Conservation (phyloP, 1,140 invertebrate species). For the Paraescarpia echinospica region DNA sequence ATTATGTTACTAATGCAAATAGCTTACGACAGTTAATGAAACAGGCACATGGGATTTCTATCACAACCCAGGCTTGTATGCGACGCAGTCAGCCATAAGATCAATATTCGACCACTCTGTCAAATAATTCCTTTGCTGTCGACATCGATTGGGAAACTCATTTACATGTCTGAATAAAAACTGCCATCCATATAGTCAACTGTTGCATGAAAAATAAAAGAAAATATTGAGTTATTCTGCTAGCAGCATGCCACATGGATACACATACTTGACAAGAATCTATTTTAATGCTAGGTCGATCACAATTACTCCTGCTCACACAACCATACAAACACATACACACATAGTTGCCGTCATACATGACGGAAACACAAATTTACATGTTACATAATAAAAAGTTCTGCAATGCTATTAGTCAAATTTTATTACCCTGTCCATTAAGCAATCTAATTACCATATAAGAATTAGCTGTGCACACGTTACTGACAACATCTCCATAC, state of each 20-base stretch:
- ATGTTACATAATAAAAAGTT: not conserved
- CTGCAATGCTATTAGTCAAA: not conserved
- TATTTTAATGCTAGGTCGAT: not conserved
- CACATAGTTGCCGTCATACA: not conserved
- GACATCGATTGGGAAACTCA: not conserved
- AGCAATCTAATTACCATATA: not conserved
- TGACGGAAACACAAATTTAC: not conserved
- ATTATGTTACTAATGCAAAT: too few species aligned
- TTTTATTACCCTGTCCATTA: not conserved
- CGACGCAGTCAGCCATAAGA: not conserved
- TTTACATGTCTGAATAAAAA: not conserved
- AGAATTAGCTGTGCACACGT: not conserved
- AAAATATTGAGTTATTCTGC: constrained; percentile 1
- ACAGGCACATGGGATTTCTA: not conserved
- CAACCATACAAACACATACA: not conserved
- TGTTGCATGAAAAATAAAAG: not conserved
- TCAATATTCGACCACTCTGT: not conserved
- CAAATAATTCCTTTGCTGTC: not conserved
- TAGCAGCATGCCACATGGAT: not conserved
- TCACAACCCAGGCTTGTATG: not conserved
- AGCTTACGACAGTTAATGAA: too few species aligned
- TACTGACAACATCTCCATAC: not conserved
- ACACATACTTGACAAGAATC: not conserved
- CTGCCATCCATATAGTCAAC: not conserved
- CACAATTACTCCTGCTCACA: not conserved